Base-by-base conservation (phyloP, 1,140 invertebrate genomes). In the Trachymyrmex septentrionalis region DNA sequence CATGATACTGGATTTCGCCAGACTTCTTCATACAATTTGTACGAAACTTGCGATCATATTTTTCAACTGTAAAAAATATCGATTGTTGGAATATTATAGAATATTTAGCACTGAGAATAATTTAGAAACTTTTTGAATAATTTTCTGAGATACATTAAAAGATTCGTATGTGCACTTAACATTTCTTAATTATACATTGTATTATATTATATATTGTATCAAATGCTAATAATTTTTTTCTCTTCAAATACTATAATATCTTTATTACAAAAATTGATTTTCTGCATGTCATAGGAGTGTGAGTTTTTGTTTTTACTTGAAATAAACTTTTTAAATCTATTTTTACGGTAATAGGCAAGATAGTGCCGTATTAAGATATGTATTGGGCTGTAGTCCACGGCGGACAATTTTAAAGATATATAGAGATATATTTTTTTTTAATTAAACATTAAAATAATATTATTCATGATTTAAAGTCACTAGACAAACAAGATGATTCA, bases 1-100 rank as follows among this genome's bases (percentile, higher is more conserved):
- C 59, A 61, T 34, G 85, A 81, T 80, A 88, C 59, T 59, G 61
- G 48, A 86, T 86, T 73, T 86, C 34, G 9, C 53, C 55, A 27
- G 27, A 34, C 27, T 86, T 75, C 75, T 86, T 86, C 67, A 50
- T 86, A 75, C 27, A 86, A 88, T 88, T 88, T 88, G 75, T 64
- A 88, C 48, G 16, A 78, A 75, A 30, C 27, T 75, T n/a, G 27
- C 72, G 82, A 86, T 85, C 82, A 19, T 34, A 44, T 21, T 24
- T 69, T 48, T 67, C 10, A 21, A 64, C 48, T 38, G 14, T 16
- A 27, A 27, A 59, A 76, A 69, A 76, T 76, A 30, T 6, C 27
- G 16, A 55, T 21, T 27, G n/a, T 69, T 38, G 14, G 64, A 69
- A 69, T 38, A 63, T 50, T 50, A 44, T 34, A 34, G 27, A 61